A percentile compares a stretch with the other conserved stretches of the same genome.
Evolutionary conservation across 2,113 vertebrate genomes (phyloP).

Genomic region (Burhinus bistriatus): DNA sequence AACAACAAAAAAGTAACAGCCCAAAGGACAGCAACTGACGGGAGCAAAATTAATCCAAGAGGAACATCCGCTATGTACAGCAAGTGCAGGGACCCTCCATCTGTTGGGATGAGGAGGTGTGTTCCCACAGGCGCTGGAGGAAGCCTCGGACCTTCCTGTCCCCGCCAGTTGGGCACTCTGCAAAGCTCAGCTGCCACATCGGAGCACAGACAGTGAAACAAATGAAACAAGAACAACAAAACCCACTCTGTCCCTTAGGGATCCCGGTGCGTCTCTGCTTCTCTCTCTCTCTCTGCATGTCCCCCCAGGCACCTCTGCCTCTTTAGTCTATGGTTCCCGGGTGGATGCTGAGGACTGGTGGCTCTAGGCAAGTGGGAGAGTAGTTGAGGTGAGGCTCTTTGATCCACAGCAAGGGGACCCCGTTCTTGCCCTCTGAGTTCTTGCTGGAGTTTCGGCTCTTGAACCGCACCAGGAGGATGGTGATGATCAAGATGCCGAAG

Average conservation of each 20-base stretch:
- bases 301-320: not conserved
- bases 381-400: conserved; percentile 98
- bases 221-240: conserved; percentile 46
- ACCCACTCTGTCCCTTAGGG: not conserved
- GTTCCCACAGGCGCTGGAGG: not conserved
- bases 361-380: conserved; percentile 96
- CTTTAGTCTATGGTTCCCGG: conserved; percentile 94
- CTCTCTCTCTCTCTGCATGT: not conserved
- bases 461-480: conserved; percentile 92
- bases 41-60: not conserved
- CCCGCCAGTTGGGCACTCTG: not conserved
- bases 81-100: not conserved
- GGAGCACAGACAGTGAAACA: conserved; percentile 23
- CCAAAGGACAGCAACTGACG: conserved; percentile 14
- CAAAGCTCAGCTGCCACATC: not conserved
- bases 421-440: conserved; percentile 94
- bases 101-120: not conserved
- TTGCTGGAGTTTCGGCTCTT: conserved; percentile 89
- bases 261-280: not conserved
- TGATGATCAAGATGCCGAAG: conserved; percentile 93
- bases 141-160: not conserved
- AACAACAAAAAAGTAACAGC: not conserved
- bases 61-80: conserved; percentile 42
- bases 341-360: conserved; percentile 94
- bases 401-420: conserved; percentile 97